Evolutionary conservation across 2,113 vertebrate species (phyloP), one percentile per base, ranked within the genome.

Genomic region (Otus sunia): DNA sequence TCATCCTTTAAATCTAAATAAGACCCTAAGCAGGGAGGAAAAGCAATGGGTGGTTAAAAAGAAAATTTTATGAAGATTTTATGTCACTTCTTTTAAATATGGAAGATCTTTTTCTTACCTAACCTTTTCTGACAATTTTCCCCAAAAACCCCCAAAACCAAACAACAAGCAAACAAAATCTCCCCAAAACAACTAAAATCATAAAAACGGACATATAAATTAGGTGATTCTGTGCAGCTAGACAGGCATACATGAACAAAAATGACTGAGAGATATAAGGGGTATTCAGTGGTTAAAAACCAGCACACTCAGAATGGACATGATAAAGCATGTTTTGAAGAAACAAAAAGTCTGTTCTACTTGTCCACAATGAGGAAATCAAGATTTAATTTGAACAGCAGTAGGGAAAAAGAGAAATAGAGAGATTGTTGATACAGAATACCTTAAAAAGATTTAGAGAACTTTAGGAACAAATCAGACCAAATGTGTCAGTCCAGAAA

Each of bases 371-470:
- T 62, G 34, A 52, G 17, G 19, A 69, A 58, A 80, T 47, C 1
- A 72, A 67, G 10, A 17, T 55, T 25, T 76, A 10, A 27, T 73
- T 60, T 47, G 8, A 20, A 56, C 4, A 68, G 47, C 0, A 5
- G 4, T n/a, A n/a, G 29, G 27, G 3, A 2, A 21, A 13, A 49
- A 56, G 37, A 8, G 3, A 34, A 39, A n/a, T 2, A 25, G 1
- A 58, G 3, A 80, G 0, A 34, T 17, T 81, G 10, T 67, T 53
- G 23, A 15, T 74, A 22, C 3, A 78, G 18, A 74, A 63, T 17
- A 49, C 1, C 3, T 74, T 56, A 59, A 29, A 69, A 82, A 67
- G 12, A 12, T 80, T 49, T 37, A 32, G 29, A 75, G 26, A 82
- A 68, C 5, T 39, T 49, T 10, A 60, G 9, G 34, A 73, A 69